Evolutionary conservation across 2,113 vertebrate species (phyloP).

Genomic region (Martes martes): DNA sequence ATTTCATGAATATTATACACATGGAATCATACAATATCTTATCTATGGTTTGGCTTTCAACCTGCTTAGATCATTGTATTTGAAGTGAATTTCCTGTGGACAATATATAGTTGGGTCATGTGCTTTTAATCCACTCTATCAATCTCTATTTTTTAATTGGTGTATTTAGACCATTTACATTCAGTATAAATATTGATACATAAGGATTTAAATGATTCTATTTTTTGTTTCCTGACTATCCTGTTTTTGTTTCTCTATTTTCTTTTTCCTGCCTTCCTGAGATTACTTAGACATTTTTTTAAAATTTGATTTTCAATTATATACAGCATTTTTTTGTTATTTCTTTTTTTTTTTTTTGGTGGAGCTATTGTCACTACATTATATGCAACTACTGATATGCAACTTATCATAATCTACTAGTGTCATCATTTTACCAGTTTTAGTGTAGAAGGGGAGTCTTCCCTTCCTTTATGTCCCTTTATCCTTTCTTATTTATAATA

Average conservation of each 20-base stretch:
- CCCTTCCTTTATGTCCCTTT: not conserved
- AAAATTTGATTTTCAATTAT: not conserved
- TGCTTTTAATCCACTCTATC: not conserved
- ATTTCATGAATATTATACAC: not conserved
- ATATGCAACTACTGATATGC: not conserved
- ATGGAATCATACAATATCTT: not conserved
- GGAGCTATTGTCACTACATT: not conserved
- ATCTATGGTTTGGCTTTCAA: not conserved
- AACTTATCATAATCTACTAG: not conserved
- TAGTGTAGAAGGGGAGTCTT: not conserved
- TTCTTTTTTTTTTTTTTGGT: not conserved
- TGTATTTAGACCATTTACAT: not conserved
- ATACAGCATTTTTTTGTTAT: not conserved
- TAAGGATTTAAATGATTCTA: not conserved
- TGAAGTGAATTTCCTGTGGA: not conserved
- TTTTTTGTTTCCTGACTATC: not conserved
- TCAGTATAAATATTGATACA: not conserved
- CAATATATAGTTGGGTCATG: not conserved
- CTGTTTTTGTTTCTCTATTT: not conserved
- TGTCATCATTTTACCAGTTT: not conserved
- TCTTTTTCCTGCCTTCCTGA: not conserved
- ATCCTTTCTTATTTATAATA: not conserved
- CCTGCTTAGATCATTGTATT: not conserved
- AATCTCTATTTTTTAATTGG: not conserved
- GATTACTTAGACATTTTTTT: not conserved